These are phyloP conservation scores for Crossaster papposus DNA, from an alignment of 53 echinoderm and acorn worm genomes.

Conservation along the genomic window DNA sequence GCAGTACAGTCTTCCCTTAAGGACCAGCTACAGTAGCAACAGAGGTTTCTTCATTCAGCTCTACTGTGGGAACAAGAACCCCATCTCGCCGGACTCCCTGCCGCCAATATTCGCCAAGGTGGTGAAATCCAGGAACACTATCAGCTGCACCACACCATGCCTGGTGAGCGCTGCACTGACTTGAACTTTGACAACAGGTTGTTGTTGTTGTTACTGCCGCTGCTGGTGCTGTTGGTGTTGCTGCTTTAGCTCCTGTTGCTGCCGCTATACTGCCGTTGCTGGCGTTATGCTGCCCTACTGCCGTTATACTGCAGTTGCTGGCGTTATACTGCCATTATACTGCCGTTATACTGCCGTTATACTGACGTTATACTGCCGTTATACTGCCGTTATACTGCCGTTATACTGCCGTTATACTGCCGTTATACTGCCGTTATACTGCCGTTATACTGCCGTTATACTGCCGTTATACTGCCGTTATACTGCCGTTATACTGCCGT, in stretches of 20 bases:
- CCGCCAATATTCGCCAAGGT: slow-evolving; percentile 87
- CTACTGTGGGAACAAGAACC: slow-evolving; percentile 74
- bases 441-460: too few relatives aligned
- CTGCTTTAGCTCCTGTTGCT: too few relatives aligned
- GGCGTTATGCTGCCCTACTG: neutral
- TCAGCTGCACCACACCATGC: slow-evolving; percentile 89
- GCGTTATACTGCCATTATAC: too few relatives aligned
- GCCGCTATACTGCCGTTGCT: too few relatives aligned
- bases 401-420: too few relatives aligned
- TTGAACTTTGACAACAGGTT: neutral
- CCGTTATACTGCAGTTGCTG: neutral
- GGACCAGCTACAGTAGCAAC: slow-evolving; percentile 85
- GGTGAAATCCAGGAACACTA: slow-evolving; percentile 78
- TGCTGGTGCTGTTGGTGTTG: neutral
- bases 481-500: too few relatives aligned
- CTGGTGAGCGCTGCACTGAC: slow-evolving; percentile 68
- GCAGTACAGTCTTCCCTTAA: slow-evolving; percentile 73
- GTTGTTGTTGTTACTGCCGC: neutral
- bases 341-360: too few relatives aligned
- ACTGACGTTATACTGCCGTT: too few relatives aligned
- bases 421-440: too few relatives aligned
- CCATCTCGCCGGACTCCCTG: slow-evolving; percentile 59
- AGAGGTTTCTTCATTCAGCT: slow-evolving; percentile 95
- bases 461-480: too few relatives aligned
- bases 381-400: too few relatives aligned